phyloP scores from a whole-genome alignment of 1,140 invertebrate species.

The Galleria mellonella region DNA sequence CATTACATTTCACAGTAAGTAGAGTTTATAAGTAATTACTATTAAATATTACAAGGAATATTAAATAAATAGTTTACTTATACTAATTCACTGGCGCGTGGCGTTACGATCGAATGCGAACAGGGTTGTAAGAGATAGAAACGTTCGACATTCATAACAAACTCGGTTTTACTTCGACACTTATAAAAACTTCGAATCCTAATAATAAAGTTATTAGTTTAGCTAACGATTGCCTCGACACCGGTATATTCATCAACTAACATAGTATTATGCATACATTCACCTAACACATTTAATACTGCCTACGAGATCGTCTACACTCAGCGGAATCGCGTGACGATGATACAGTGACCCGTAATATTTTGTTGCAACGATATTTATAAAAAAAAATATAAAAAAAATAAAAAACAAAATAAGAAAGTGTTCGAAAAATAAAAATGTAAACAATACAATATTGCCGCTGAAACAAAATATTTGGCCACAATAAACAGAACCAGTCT shows the following conservation, averaged over 20 bases:
- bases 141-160: slow-evolving; percentile 5
- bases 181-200: background rate
- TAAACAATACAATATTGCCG: background rate
- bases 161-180: background rate
- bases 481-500: slow-evolving; percentile 1
- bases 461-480: slow-evolving; percentile 4
- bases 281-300: slow-evolving; percentile 59
- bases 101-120: slow-evolving; percentile 18
- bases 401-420: too few relatives aligned
- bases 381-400: background rate
- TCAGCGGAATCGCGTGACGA: slow-evolving; percentile 11
- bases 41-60: slow-evolving; percentile 21
- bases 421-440: too few relatives aligned
- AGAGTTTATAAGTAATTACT: background rate
- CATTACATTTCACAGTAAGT: slow-evolving; percentile 13
- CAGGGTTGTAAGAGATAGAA: slow-evolving; percentile 18
- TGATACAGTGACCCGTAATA: slow-evolving; percentile 13
- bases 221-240: background rate
- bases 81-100: slow-evolving; percentile 32
- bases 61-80: slow-evolving; percentile 51
- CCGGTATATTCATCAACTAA: slow-evolving; percentile 5
- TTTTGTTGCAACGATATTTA: slow-evolving; percentile 10
- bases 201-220: background rate
- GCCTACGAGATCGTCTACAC: slow-evolving; percentile 38
- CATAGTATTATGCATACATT: slow-evolving; percentile 34